Percentiles rank a stretch among this genome's conserved stretches.
Evolutionary conservation across 2,113 vertebrate genomes (phyloP).

Genomic region (Chionomys nivalis): DNA sequence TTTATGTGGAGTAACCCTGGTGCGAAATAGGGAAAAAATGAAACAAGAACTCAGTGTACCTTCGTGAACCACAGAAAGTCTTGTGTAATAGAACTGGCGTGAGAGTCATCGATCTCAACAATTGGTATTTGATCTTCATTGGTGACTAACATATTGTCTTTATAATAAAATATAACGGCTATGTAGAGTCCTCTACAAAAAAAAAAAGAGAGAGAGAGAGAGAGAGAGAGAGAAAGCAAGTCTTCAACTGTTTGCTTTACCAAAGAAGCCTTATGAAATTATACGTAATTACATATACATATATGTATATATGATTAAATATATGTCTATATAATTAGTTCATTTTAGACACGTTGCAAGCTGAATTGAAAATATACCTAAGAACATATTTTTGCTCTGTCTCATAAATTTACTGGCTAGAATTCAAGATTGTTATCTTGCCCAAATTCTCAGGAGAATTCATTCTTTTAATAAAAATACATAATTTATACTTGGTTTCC

Average conservation of each 20-base stretch:
- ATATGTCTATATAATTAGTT: background rate
- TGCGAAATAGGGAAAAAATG: slow-evolving; percentile 40
- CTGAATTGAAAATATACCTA: slow-evolving; percentile 76
- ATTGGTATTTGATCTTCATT: slow-evolving; percentile 98
- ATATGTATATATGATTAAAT: background rate
- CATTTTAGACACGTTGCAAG: background rate
- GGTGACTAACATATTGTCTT: slow-evolving; percentile 96
- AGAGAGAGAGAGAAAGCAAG: background rate
- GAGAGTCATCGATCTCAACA: slow-evolving; percentile 98
- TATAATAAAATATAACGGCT: slow-evolving; percentile 96
- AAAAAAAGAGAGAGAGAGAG: slow-evolving; percentile 77
- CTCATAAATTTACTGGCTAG: slow-evolving; percentile 71
- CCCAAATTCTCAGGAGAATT: slow-evolving; percentile 77
- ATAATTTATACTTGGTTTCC: slow-evolving; percentile 60
- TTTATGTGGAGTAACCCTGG: slow-evolving; percentile 43
- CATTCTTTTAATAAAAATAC: slow-evolving; percentile 61
- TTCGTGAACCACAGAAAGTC: slow-evolving; percentile 99
- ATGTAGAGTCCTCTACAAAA: slow-evolving; percentile 95
- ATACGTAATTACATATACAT: background rate
- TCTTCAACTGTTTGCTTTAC: slow-evolving; percentile 12
- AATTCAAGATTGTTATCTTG: slow-evolving; percentile 77
- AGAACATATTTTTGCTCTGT: slow-evolving; percentile 65
- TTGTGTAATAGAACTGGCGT: slow-evolving; percentile 94
- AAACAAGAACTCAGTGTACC: slow-evolving; percentile 86
- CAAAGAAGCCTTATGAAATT: background rate